These are phyloP conservation scores for Heterochromis multidens DNA, from an alignment of 2,113 vertebrate species.

Conservation along the genomic window DNA sequence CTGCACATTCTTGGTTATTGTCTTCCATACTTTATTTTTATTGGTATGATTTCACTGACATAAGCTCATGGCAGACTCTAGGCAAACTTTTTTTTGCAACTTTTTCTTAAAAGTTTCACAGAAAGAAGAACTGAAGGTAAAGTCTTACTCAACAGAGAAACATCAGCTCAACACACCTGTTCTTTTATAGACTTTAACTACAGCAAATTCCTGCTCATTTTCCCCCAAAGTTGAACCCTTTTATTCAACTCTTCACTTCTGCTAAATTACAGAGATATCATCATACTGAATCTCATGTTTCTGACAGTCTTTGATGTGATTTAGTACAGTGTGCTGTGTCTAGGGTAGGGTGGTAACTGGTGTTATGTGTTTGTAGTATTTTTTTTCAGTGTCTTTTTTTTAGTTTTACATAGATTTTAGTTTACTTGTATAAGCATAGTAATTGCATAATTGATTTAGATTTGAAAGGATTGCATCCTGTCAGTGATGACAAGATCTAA, in stretches of 20 bases:
- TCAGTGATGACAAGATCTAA: slow-evolving; percentile 11
- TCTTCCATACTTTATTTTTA: too few species aligned
- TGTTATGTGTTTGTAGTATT: not conserved
- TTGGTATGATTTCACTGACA: not conserved
- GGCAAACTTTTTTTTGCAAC: not conserved
- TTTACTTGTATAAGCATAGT: not conserved
- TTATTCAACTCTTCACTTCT: not conserved
- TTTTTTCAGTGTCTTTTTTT: not conserved
- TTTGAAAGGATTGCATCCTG: not conserved
- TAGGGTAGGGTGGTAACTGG: not conserved
- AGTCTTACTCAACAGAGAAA: not conserved
- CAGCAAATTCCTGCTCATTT: too few species aligned
- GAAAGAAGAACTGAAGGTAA: too few species aligned
- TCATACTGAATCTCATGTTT: not conserved
- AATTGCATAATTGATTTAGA: not conserved
- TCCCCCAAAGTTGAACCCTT: too few species aligned
- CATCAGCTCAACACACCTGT: not conserved
- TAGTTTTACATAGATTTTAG: not conserved
- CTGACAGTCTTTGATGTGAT: not conserved
- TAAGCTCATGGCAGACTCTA: not conserved
- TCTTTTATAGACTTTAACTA: not conserved
- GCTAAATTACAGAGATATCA: not conserved
- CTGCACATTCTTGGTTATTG: not conserved
- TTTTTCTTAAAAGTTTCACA: not conserved
- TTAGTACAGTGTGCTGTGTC: not conserved